Evolutionary conservation across 2,113 vertebrate genomes (phyloP).

Genomic region (Syngnathus scovelli): DNA sequence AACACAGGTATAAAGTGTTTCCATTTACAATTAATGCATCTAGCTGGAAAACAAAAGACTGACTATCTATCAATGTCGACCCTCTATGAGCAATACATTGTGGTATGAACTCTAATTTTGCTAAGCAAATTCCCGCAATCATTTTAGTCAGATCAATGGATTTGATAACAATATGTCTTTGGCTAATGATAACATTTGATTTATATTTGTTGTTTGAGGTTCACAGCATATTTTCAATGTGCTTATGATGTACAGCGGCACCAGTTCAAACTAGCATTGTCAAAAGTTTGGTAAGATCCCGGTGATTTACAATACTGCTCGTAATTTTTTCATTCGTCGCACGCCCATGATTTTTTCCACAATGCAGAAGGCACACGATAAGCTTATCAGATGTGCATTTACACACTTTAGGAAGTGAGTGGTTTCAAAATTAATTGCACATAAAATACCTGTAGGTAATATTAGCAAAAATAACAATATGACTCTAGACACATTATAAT

Average conservation of each 20-base stretch:
- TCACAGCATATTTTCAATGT: background rate
- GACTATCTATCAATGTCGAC: conserved; percentile 19
- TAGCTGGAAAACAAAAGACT: conserved; percentile 40
- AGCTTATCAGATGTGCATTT: conserved; percentile 56
- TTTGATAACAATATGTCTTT: background rate
- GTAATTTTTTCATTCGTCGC: conserved; percentile 47
- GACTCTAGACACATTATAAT: conserved; percentile 22
- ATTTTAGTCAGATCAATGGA: background rate
- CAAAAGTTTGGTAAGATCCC: background rate
- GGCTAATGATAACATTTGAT: background rate
- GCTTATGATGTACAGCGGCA: background rate
- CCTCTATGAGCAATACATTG: conserved; percentile 12
- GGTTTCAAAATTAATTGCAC: background rate
- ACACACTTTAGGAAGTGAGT: conserved; percentile 30
- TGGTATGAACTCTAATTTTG: conserved; percentile 1
- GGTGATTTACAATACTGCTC: conserved; percentile 41
- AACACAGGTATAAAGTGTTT: conserved; percentile 66
- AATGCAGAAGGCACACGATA: conserved; percentile 63
- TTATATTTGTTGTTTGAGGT: background rate
- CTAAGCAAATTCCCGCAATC: background rate
- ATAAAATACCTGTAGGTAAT: too few species aligned
- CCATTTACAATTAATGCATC: conserved; percentile 52
- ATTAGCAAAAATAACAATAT: background rate
- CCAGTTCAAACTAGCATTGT: background rate
- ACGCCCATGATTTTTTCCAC: conserved; percentile 25